Evolutionary conservation across 1,140 invertebrate genomes (phyloP), one percentile per base, ranked within the genome.

Genomic region (Zaprionus nigranus): DNA sequence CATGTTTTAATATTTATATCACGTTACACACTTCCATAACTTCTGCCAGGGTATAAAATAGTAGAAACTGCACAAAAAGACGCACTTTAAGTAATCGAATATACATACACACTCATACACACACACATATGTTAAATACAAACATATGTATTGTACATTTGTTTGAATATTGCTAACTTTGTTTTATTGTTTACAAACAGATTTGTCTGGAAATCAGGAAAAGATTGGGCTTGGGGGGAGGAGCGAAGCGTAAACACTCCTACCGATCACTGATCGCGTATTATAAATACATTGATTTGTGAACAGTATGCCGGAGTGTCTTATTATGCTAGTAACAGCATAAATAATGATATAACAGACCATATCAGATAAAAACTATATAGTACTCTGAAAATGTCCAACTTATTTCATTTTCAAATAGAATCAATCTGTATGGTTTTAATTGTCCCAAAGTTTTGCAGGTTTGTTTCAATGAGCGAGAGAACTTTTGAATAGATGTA

Each of bases 61-160:
- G 12, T 22, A 2, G 5, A 43, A 17, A 43, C 40, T 43, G 13
- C 46, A 68, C 13, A 53, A 28, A 60, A 4, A 6, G 53, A 70
- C 30, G 68, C 68, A 72, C 61, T 64, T 28, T 58, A 58, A 65
- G 46, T 62, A 65, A 56, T 71, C 68, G 68, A 72, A 76, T 61
- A 76, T 60, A 75, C 17, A 53, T 26, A 26, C 24, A 64, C 38
- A 24, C 17, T 20, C 13, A 34, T 34, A 36, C 12, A 43, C 46
- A 63, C n/a, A 65, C 9, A 60, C 24, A 30, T 12, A 38, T 43
- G 30, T 38, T 51, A 57, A 28, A 38, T 54, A 65, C 22, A 12
- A 9, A 69, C 24, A 34, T 54, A 58, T 30, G 34, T 22, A 43
- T 9, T 30, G 34, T 22, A 43, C 30, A 30, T 30, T 30, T 43